Base-by-base conservation (phyloP, 2,113 vertebrate genomes). In the Gila orcuttii region DNA sequence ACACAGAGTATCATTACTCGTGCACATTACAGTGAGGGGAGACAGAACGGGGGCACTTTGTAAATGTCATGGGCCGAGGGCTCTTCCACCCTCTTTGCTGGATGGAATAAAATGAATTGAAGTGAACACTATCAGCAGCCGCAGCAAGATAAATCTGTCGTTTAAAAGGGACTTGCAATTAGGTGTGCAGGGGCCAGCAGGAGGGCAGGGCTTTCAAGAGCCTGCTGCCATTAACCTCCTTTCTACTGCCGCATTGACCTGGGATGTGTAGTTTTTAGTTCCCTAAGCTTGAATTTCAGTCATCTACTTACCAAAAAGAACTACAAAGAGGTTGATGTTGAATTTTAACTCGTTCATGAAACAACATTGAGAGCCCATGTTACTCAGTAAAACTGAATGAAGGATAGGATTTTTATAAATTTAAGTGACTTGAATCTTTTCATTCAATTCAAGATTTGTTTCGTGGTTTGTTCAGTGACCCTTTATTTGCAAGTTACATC, bases 71-170 rank as follows among this genome's bases (percentile, higher is more conserved):
- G 80, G 86, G 87, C 90, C 82, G 79, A 81, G 87, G 84, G 82
- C 85, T 82, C 85, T 79, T 84, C 84, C 68, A 47, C 71, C 83
- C 66, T 86, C 76, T 85, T 83, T 74, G 69, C 81, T 77, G 82
- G 79, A 86, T 47, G 52, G 84, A 89, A 87, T 86, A 89, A 89
- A 89, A 91, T 90, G 85, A 89, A 91, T 91, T 90, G 88, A 90
- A 90, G 84, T 90, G 89, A 86, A 87, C 60, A 66, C 88, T 89
- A 90, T 90, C 88, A 88, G 85, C 87, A 86, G 87, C 86, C 86
- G 87, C 86, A 87, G 87, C 88, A 88, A 91, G 89, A 91, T 90
- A 90, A 90, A 90, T 89, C 89, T 90, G 89, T 87, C 89, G 86
- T 90, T 91, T 90, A 90, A 90, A 90, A 88, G 84, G 86, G 88